Evolutionary conservation across 2,888 invertebrate genomes (phyloP).

Genomic region (Lymantria monacha): DNA sequence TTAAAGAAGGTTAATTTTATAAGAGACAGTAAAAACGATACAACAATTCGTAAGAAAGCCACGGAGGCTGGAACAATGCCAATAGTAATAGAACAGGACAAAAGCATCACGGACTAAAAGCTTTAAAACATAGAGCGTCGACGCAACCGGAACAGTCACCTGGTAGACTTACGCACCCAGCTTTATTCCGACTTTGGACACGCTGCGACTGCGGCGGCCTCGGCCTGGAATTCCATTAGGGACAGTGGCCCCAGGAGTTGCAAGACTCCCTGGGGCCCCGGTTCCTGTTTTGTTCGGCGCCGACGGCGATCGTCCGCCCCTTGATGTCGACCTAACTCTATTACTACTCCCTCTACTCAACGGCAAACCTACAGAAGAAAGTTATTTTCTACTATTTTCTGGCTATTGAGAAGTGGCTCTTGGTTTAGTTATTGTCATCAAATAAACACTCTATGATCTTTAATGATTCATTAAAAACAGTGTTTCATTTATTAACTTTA

Average conservation of each 20-base stretch:
- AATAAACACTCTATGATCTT: no score
- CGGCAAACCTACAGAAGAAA: constrained; percentile 83
- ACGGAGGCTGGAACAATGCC: constrained; percentile 32
- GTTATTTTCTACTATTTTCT: constrained; percentile 51
- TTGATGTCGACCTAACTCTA: constrained; percentile 81
- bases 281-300: constrained; percentile 62
- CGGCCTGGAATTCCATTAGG: constrained; percentile 53
- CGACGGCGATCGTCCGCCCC: constrained; percentile 73
- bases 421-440: not conserved
- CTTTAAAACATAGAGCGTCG: constrained; percentile 68
- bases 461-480: no score
- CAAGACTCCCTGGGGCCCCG: constrained; percentile 38
- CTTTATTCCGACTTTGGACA: constrained; percentile 80
- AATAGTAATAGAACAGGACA: constrained; percentile 26
- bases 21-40: constrained; percentile 19
- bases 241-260: constrained; percentile 30
- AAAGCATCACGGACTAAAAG: constrained; percentile 47
- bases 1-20: not conserved
- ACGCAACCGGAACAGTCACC: constrained; percentile 75
- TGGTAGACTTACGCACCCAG: constrained; percentile 73
- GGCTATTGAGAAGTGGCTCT: constrained; percentile 58
- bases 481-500: no score
- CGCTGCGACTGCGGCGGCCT: constrained; percentile 74
- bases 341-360: constrained; percentile 84
- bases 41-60: constrained; percentile 28